A percentile compares a stretch with the other conserved stretches of the same genome.
phyloP scores from a whole-genome alignment of 1,140 invertebrate genomes.

The Lucilia cuprina region DNA sequence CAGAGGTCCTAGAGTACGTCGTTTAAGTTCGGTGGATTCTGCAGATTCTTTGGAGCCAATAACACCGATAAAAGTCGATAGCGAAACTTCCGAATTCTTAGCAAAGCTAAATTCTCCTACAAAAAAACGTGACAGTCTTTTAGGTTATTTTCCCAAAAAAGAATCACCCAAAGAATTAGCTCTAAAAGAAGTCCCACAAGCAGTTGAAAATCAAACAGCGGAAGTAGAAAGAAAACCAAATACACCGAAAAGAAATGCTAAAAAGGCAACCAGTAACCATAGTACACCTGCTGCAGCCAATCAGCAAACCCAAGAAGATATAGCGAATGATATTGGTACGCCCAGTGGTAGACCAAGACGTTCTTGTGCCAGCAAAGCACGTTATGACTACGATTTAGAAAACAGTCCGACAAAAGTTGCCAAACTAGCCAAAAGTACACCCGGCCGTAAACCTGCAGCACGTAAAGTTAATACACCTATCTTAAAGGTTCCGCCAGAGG shows the following conservation, averaged over 20 bases:
- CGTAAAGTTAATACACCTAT: background rate
- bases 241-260: background rate
- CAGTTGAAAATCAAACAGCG: no score
- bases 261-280: background rate
- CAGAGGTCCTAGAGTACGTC: constrained; percentile 41
- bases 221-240: background rate
- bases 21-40: constrained; percentile 24
- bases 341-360: constrained; percentile 51
- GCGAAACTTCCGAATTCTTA: constrained; percentile 49
- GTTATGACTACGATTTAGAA: constrained; percentile 57
- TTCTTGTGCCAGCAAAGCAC: constrained; percentile 53
- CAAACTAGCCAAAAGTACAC: background rate
- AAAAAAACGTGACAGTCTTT: constrained; percentile 67
- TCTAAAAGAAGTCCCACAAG: background rate
- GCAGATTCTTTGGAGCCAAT: background rate
- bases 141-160: constrained; percentile 66
- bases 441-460: background rate
- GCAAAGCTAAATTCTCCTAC: constrained; percentile 65
- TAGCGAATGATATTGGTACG: constrained; percentile 3
- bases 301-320: background rate
- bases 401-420: constrained; percentile 46
- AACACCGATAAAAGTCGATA: background rate
- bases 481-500: background rate
- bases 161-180: constrained; percentile 46
- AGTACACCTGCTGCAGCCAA: background rate